Base-by-base conservation (phyloP, 2,113 vertebrate genomes). In the Odocoileus virginianus region DNA sequence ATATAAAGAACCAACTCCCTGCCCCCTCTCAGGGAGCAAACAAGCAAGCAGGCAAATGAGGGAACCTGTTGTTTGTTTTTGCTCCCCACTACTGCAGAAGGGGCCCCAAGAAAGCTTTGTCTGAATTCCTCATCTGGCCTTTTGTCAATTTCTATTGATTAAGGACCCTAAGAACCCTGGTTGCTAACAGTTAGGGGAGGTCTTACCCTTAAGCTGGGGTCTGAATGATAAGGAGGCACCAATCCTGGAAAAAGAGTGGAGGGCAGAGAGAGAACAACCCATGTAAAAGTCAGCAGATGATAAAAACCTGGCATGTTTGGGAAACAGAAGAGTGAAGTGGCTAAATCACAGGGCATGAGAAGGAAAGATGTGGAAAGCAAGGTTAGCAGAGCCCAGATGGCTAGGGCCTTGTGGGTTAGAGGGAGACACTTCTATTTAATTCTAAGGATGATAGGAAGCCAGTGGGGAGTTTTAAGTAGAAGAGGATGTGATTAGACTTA, bases 321-420 rank as follows among this genome's bases (percentile, higher is more conserved):
- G n/a, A 45, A n/a, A 16, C 30, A 15, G 10, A 17, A 82, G 55
- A 21, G 5, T 0, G 0, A n/a, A 14, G 27, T 4, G 15, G 30
- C 21, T 50, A 33, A 47, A 19, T 40, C 12, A 33, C 1, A 3
- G 87, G 10, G 11, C 25, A 6, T 6, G 43, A 67, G 43, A 71
- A 43, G 50, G 40, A 50, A 47, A 0, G 0, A 11, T 6, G 11
- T 19, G 50, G 25, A 52, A 67, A 57, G 13, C 27, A 36, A 60
- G 15, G 47, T 7, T 5, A 25, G 23, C 16, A 58, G 64, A 76
- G 27, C 28, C 40, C 16, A 2, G 40, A 19, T 55, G 60, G 52
- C 40, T 2, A 30, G 15, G 47, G 13, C 15, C 1, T 50, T 1
- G 0, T 10, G 50, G 27, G 16, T 52, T 33, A 92, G 78, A 79